Conservation (phyloP, 2,113 vertebrate species). For the Ophthalmolycus amberensis region DNA sequence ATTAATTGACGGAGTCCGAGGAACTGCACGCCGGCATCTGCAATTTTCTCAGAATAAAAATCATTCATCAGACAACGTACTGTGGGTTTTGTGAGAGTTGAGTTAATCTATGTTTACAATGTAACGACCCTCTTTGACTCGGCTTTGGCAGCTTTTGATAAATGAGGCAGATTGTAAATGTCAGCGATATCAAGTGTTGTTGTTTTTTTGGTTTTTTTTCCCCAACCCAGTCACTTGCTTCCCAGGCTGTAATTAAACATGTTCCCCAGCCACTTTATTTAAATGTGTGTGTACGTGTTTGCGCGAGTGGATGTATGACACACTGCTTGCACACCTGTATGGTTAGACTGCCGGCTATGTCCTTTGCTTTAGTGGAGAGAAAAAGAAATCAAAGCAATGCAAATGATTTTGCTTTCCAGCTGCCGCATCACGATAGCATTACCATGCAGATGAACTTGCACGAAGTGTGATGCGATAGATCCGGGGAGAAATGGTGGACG, state of each 20-base stretch:
- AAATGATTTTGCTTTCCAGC: conserved; percentile 24
- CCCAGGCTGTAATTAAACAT: conserved; percentile 77
- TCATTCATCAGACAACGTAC: conserved; percentile 68
- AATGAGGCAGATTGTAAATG: conserved; percentile 83
- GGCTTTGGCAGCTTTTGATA: conserved; percentile 80
- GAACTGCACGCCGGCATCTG: conserved; percentile 67
- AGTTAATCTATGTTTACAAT: conserved; percentile 82
- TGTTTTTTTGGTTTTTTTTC: conserved; percentile 15
- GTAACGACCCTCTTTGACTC: conserved; percentile 81
- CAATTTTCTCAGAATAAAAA: conserved; percentile 66
- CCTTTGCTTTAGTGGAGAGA: conserved; percentile 15
- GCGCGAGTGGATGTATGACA: conserved; percentile 26
- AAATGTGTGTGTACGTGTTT: conserved; percentile 22
- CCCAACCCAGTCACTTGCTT: conserved; percentile 62
- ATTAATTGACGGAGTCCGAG: conserved; percentile 63
- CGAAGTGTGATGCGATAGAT: not conserved
- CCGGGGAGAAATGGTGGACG: not conserved
- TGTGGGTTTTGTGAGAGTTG: conserved; percentile 70
- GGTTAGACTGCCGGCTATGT: conserved; percentile 14
- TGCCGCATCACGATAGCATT: conserved; percentile 14
- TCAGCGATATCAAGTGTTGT: conserved; percentile 79
- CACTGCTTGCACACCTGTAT: conserved; percentile 15
- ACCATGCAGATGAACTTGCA: conserved; percentile 22
- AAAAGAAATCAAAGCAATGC: conserved; percentile 7
- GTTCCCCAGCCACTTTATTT: conserved; percentile 59